Percentiles rank a stretch among this genome's conserved stretches.
Evolutionary conservation across 2,797 vertebrate species (phyloP).

Genomic region (Tenualosa thibaudeaui): DNA sequence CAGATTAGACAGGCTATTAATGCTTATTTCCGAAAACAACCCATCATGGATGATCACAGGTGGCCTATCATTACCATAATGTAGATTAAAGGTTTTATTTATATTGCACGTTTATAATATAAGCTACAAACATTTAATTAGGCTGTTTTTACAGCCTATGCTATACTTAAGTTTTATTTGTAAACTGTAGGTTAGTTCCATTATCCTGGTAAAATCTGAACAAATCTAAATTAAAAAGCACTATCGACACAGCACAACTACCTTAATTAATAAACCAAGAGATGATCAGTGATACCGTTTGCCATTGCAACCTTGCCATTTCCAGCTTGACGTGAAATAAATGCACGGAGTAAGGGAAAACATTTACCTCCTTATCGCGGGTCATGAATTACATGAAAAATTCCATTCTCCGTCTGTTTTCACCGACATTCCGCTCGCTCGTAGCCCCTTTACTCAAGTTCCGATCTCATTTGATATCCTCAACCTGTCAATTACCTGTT

Average conservation of each 20-base stretch:
- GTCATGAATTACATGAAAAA: conserved; percentile 30
- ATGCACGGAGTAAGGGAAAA: not conserved
- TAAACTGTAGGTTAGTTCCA: too few species aligned
- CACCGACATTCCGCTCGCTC: not conserved
- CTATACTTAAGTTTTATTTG: not conserved
- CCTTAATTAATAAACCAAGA: not conserved
- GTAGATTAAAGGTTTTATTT: too few species aligned
- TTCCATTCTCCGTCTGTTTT: conserved; percentile 33
- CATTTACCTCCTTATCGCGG: conserved; percentile 22
- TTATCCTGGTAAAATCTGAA: too few species aligned
- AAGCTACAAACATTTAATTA: too few species aligned
- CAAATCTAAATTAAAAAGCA: not conserved
- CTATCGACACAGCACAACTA: not conserved
- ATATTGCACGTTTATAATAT: too few species aligned
- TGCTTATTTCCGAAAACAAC: not conserved
- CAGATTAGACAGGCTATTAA: too few species aligned
- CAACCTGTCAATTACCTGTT: conserved; percentile 57
- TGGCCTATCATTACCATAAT: not conserved
- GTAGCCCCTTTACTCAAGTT: conserved; percentile 28
- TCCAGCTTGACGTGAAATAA: not conserved
- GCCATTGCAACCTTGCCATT: not conserved
- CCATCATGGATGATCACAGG: not conserved
- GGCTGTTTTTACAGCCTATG: too few species aligned
- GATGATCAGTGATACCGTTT: not conserved
- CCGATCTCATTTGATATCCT: conserved; percentile 34